Evolutionary conservation across 1,140 invertebrate genomes (phyloP).

Genomic region (Zaprionus kolodkinae): DNA sequence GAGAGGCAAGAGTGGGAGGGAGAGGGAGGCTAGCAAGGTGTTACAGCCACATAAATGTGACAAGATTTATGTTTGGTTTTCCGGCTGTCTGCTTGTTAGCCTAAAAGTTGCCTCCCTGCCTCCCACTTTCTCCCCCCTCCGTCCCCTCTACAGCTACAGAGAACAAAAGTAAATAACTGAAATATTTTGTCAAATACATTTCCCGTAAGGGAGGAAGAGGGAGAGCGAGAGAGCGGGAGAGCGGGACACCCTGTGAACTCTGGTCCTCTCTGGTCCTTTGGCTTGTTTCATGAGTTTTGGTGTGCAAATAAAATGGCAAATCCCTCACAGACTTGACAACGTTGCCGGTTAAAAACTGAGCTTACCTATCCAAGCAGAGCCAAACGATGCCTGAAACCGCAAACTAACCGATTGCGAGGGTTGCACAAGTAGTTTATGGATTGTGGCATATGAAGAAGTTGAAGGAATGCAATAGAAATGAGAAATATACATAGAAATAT

Average conservation of each 20-base stretch:
- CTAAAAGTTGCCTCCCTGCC: constrained; percentile 68
- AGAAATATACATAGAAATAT: no score
- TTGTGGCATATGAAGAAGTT: no score
- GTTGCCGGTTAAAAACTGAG: constrained; percentile 59
- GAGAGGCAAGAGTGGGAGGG: neutral
- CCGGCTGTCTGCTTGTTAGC: constrained; percentile 75
- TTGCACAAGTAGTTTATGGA: neutral
- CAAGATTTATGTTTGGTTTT: constrained; percentile 81
- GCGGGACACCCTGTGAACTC: constrained; percentile 18
- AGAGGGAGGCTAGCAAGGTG: constrained; percentile 43
- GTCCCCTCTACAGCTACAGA: constrained; percentile 31
- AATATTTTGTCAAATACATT: constrained; percentile 77
- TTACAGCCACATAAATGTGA: constrained; percentile 73
- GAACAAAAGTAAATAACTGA: constrained; percentile 71
- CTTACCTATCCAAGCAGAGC: constrained; percentile 54
- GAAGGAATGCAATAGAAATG: no score
- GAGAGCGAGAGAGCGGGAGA: neutral
- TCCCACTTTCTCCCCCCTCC: constrained; percentile 19
- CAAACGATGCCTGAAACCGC: constrained; percentile 47
- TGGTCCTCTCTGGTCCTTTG: constrained; percentile 16
- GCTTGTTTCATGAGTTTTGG: constrained; percentile 42
- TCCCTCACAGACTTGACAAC: constrained; percentile 71
- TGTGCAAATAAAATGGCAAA: constrained; percentile 66
- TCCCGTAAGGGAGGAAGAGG: constrained; percentile 17
- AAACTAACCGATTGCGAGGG: constrained; percentile 47